Conservation (phyloP, 2,888 invertebrate genomes). For the Cyclophora albipunctata region DNA sequence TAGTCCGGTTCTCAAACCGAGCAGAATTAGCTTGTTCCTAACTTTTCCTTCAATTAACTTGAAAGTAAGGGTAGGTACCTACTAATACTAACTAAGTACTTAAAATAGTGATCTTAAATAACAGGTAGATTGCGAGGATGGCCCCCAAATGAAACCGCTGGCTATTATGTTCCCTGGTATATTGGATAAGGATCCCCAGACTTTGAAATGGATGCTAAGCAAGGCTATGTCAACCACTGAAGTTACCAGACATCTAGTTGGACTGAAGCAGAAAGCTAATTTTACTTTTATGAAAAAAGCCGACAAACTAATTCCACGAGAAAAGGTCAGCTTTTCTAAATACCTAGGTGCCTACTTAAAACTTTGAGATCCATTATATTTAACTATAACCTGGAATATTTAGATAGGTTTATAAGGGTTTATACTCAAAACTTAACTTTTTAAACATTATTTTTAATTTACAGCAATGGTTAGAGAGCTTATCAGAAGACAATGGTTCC, state of each 20-base stretch:
- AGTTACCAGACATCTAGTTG: constrained; percentile 56
- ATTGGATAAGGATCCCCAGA: constrained; percentile 50
- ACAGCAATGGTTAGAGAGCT: constrained; percentile 56
- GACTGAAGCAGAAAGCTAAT: constrained; percentile 58
- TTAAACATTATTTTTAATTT: constrained; percentile 13
- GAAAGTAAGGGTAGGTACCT: no score
- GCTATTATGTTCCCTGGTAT: constrained; percentile 59
- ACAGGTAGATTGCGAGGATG: constrained; percentile 55
- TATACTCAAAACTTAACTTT: no score
- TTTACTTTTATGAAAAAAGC: constrained; percentile 62
- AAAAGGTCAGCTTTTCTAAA: constrained; percentile 34
- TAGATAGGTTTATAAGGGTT: no score
- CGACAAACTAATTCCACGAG: constrained; percentile 49
- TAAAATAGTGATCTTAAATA: no score
- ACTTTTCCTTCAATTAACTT: no score
- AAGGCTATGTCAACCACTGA: constrained; percentile 62
- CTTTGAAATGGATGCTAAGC: constrained; percentile 49
- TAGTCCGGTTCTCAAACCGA: no score
- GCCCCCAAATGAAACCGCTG: constrained; percentile 49
- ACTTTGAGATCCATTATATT: no score
- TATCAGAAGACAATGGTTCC: constrained; percentile 50
- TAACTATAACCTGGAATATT: no score
- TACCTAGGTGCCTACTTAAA: background rate
- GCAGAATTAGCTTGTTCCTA: no score
- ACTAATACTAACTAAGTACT: no score